These are phyloP conservation scores for Hoplostethus atlanticus DNA, from an alignment of 2,797 vertebrate genomes.

Conservation along the genomic window DNA sequence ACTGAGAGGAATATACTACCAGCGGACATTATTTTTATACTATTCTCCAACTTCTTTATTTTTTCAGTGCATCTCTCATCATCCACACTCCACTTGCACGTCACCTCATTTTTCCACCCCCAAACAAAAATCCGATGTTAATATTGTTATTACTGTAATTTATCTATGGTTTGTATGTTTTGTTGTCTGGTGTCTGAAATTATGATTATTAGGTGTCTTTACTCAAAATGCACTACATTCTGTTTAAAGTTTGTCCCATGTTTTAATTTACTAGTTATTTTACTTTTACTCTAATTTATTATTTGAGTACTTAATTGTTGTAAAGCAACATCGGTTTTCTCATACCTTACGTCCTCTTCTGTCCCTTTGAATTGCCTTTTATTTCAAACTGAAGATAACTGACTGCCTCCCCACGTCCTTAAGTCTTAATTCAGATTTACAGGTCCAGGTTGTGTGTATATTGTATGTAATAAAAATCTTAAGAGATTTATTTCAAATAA, in stretches of 20 bases:
- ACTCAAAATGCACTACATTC: conserved; percentile 22
- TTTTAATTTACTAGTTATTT: conserved; percentile 57
- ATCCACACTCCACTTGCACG: conserved; percentile 20
- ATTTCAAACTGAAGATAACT: conserved; percentile 43
- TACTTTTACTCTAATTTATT: conserved; percentile 32
- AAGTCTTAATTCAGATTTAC: conserved; percentile 56
- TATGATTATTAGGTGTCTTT: conserved; percentile 43
- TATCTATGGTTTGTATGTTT: conserved; percentile 56
- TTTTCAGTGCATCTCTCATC: not conserved
- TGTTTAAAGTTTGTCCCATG: conserved; percentile 53
- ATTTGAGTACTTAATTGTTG: conserved; percentile 53
- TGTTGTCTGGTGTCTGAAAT: conserved; percentile 71
- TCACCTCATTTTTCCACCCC: not conserved
- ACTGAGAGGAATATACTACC: conserved; percentile 4
- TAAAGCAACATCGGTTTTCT: conserved; percentile 47
- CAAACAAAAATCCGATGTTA: conserved; percentile 45
- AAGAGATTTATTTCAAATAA: conserved; percentile 76
- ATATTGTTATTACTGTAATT: conserved; percentile 60
- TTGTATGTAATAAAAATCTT: conserved; percentile 78
- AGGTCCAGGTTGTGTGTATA: conserved; percentile 70
- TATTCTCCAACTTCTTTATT: conserved; percentile 29
- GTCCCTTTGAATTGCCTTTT: conserved; percentile 56
- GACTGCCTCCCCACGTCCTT: conserved; percentile 42
- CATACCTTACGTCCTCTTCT: conserved; percentile 10
- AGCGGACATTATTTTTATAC: conserved; percentile 53